phyloP scores from a whole-genome alignment of 2,888 invertebrate species.

The Tenthredo mesomela region DNA sequence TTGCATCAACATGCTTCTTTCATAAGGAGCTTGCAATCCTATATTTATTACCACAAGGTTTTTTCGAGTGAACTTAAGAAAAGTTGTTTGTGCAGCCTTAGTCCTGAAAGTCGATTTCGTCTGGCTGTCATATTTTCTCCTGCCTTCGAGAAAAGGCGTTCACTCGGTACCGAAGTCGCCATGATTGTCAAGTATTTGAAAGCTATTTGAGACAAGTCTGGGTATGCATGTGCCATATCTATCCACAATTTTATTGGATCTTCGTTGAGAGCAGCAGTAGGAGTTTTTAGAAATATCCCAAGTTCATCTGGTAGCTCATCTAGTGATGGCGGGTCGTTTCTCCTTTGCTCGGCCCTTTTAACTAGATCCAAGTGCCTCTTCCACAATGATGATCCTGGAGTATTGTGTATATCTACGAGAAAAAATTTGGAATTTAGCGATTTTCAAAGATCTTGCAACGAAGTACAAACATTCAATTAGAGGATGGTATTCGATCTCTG shows the following conservation, averaged over 20 bases:
- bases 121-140: slow-evolving; percentile 67
- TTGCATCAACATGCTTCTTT: background rate
- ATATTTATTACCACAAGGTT: slow-evolving; percentile 10
- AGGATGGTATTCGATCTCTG: no score
- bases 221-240: slow-evolving; percentile 64
- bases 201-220: slow-evolving; percentile 65
- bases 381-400: slow-evolving; percentile 8
- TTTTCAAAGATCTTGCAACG: no score
- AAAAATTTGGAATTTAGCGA: no score
- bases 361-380: slow-evolving; percentile 17
- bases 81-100: slow-evolving; percentile 25
- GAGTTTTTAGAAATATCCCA: slow-evolving; percentile 46
- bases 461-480: no score
- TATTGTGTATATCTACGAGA: no score
- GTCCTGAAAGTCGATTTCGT: slow-evolving; percentile 62
- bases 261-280: slow-evolving; percentile 56
- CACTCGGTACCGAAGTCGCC: slow-evolving; percentile 69
- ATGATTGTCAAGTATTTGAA: slow-evolving; percentile 67
- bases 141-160: slow-evolving; percentile 70
- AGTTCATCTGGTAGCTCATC: slow-evolving; percentile 31
- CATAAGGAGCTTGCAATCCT: no score
- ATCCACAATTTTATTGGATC: slow-evolving; percentile 66
- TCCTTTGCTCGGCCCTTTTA: background rate
- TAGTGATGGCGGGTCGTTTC: background rate
- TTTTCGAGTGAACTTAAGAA: slow-evolving; percentile 33